Conservation (phyloP, 2,797 vertebrate species). For the Remorina albescens region DNA sequence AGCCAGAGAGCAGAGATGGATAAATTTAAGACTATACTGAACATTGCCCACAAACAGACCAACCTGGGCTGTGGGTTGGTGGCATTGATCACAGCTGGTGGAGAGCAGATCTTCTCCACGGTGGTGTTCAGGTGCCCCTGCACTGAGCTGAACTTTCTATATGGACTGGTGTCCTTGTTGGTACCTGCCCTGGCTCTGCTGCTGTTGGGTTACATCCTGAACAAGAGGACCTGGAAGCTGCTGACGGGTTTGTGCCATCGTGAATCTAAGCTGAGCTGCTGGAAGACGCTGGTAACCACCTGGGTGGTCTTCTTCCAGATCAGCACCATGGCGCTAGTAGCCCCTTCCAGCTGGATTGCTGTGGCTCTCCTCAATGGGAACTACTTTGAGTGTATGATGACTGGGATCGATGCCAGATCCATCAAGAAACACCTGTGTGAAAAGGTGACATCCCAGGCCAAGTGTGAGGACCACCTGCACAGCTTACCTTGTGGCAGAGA, state of each 20-base stretch:
- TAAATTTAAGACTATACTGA: conserved; percentile 49
- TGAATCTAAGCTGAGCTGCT: conserved; percentile 10
- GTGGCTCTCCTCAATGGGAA: conserved; percentile 84
- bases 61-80: conserved; percentile 74
- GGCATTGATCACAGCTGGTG: conserved; percentile 81
- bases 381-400: conserved; percentile 83
- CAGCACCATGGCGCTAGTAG: conserved; percentile 62
- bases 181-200: conserved; percentile 85
- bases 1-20: conserved; percentile 84
- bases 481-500: conserved; percentile 73
- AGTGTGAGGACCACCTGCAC: conserved; percentile 57
- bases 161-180: conserved; percentile 84
- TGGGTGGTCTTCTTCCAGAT: conserved; percentile 46
- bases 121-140: conserved; percentile 87
- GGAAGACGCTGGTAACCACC: conserved; percentile 18
- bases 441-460: accelerated
- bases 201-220: conserved; percentile 80
- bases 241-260: conserved; percentile 77
- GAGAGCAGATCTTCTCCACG: conserved; percentile 82
- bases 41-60: conserved; percentile 64
- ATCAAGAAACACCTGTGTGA: conserved; percentile 53
- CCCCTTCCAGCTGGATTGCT: conserved; percentile 85
- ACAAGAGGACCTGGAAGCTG: conserved; percentile 72
- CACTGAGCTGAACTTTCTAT: conserved; percentile 77
- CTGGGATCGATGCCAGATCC: conserved; percentile 57